phyloP scores from a whole-genome alignment of 2,888 invertebrate species.

The Eupithecia inturbata region DNA sequence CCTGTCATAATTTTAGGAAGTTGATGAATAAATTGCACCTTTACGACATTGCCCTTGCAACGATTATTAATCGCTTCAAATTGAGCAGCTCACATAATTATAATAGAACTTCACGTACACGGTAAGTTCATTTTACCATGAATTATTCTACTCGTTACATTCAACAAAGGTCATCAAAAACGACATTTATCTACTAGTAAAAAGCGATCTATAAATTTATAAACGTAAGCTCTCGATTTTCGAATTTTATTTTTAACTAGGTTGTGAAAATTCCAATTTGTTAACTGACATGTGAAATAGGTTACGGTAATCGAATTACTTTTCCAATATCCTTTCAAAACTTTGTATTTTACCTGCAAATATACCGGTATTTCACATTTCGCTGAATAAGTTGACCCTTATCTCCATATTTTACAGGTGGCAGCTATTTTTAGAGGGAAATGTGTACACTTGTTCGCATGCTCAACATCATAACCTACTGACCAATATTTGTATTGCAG shows the following conservation, averaged over 20 bases:
- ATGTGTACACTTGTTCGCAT: constrained; percentile 12
- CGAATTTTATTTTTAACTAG: constrained; percentile 9
- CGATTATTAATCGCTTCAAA: too few species aligned
- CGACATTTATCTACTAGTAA: neutral
- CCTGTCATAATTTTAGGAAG: neutral
- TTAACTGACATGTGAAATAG: constrained; percentile 17
- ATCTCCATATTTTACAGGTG: neutral
- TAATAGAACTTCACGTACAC: too few species aligned
- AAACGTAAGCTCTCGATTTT: neutral
- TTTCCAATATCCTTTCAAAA: constrained; percentile 14
- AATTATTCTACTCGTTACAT: neutral
- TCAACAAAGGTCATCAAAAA: neutral
- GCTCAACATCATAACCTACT: constrained; percentile 25
- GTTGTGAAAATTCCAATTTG: constrained; percentile 15
- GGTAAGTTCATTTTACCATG: too few species aligned
- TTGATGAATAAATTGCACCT: neutral
- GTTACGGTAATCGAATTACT: constrained; percentile 8
- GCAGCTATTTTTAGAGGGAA: neutral
- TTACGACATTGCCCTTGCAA: neutral
- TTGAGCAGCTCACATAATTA: too few species aligned
- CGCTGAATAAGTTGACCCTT: neutral
- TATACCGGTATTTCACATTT: neutral
- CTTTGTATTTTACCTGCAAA: neutral
- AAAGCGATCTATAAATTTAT: neutral
- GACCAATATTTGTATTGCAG: constrained; percentile 77